A percentile compares a stretch with the other conserved stretches of the same genome.
Evolutionary conservation across 2,888 invertebrate species (phyloP).

Genomic region (Tubiluchus corallicola): DNA sequence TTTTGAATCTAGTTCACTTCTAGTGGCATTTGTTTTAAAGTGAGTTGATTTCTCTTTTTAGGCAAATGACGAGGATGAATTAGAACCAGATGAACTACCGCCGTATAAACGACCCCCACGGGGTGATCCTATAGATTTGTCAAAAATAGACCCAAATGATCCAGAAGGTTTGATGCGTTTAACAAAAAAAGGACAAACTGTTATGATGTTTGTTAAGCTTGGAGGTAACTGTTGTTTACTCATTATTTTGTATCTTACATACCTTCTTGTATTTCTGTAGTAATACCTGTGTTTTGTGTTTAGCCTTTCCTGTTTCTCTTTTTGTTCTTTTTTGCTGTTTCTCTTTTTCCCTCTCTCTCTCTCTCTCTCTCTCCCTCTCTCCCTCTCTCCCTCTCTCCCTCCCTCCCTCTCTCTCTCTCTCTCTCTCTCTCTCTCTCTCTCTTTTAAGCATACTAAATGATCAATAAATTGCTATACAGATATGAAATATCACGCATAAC

Average conservation of each 20-base stretch:
- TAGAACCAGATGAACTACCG: constrained; percentile 84
- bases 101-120: constrained; percentile 58
- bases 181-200: constrained; percentile 78
- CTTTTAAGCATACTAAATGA: neutral
- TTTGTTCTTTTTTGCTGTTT: constrained; percentile 7
- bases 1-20: no score
- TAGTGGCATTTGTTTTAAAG: no score
- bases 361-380: no score
- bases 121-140: constrained; percentile 48
- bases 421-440: no score
- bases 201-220: constrained; percentile 80
- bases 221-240: constrained; percentile 27
- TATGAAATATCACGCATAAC: neutral
- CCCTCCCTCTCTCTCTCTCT: no score
- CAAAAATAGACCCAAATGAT: constrained; percentile 32
- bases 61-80: constrained; percentile 79
- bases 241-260: constrained; percentile 4
- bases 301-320: no score
- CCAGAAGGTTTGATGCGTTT: constrained; percentile 70
- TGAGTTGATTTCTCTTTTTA: neutral
- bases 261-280: no score
- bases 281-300: no score
- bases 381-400: no score
- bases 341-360: no score
- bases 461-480: neutral